phyloP scores from a whole-genome alignment of 2,888 invertebrate genomes.

The Eubasilissa splendida region DNA sequence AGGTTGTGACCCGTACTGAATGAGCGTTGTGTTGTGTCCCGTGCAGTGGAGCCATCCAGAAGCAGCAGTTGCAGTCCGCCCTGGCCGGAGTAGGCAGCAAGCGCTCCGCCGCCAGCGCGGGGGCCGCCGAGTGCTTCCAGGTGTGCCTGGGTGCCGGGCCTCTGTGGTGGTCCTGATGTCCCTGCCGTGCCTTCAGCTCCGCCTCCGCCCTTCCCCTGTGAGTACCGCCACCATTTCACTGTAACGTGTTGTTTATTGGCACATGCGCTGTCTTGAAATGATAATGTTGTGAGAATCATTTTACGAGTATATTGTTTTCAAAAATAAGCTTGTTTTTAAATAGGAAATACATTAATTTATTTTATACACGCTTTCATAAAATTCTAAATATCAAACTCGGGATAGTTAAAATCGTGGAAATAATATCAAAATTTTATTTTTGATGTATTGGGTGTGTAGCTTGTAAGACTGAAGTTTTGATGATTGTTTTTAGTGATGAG shows the following conservation, averaged over 20 bases:
- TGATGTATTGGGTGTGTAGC: too few relatives aligned
- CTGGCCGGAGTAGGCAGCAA: constrained; percentile 72
- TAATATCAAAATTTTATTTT: too few relatives aligned
- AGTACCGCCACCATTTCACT: not conserved
- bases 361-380: too few relatives aligned
- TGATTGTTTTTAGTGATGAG: too few relatives aligned
- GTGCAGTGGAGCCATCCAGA: constrained; percentile 61
- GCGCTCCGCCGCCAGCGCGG: constrained; percentile 79
- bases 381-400: too few relatives aligned
- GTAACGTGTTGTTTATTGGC: too few relatives aligned
- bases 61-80: constrained; percentile 66
- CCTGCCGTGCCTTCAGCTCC: constrained; percentile 87
- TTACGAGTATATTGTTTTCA: not conserved
- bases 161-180: constrained; percentile 99
- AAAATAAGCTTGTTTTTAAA: too few relatives aligned
- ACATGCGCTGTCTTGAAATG: too few relatives aligned
- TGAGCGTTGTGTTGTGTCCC: not conserved
- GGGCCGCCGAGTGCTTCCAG: constrained; percentile 83
- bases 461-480: too few relatives aligned
- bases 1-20: not conserved
- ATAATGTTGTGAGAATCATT: not conserved
- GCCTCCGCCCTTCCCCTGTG: constrained; percentile 66
- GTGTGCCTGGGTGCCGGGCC: constrained; percentile 98
- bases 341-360: too few relatives aligned
- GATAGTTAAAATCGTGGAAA: too few relatives aligned